phyloP scores from a whole-genome alignment of 2,888 invertebrate species.

The Agrochola circellaris region DNA sequence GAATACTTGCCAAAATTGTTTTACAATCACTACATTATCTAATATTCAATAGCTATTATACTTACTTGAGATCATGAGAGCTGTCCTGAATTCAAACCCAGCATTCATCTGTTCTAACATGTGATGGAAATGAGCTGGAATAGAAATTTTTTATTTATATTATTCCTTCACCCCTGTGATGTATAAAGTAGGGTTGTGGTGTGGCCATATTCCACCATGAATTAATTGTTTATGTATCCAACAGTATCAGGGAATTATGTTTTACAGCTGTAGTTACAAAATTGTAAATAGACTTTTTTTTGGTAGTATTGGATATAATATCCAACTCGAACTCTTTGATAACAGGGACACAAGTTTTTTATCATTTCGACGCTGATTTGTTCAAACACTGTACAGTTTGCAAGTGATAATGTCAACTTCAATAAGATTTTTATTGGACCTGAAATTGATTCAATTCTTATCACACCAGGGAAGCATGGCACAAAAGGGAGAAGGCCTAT shows the following conservation, averaged over 20 bases:
- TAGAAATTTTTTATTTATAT: slow-evolving; percentile 28
- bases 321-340: background rate
- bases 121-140: slow-evolving; percentile 97
- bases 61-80: slow-evolving; percentile 94
- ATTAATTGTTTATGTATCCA: background rate
- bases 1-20: slow-evolving; percentile 49
- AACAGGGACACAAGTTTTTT: background rate
- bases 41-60: slow-evolving; percentile 55
- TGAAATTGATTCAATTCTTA: background rate
- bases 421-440: background rate
- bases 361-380: slow-evolving; percentile 8
- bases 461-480: background rate
- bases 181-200: background rate
- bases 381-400: background rate
- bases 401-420: slow-evolving; percentile 1
- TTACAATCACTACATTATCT: slow-evolving; percentile 22
- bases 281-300: background rate
- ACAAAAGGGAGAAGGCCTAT: no score
- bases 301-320: background rate
- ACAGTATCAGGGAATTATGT: background rate
- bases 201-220: background rate
- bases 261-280: background rate
- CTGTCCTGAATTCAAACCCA: slow-evolving; percentile 93
- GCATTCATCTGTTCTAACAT: slow-evolving; percentile 94
- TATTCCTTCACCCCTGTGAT: background rate